phyloP scores from a whole-genome alignment of 2,113 vertebrate species.

The Leptosomus discolor region DNA sequence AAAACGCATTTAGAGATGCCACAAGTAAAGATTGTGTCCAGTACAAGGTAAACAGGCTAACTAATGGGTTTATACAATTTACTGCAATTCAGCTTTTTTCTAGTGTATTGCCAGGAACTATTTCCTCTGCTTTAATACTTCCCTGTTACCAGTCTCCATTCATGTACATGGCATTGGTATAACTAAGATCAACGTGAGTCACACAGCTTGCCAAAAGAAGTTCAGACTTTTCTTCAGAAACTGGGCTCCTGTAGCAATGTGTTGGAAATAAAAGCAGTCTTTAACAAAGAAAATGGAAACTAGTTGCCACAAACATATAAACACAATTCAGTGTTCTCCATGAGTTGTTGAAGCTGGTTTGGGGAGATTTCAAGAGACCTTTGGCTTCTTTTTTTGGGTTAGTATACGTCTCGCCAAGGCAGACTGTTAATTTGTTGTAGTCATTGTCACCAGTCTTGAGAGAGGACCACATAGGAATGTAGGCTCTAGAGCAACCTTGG shows the following conservation, averaged over 20 bases:
- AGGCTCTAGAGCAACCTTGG: neutral
- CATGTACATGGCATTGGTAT: neutral
- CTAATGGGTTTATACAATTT: neutral
- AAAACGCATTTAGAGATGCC: neutral
- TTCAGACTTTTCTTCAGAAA: neutral
- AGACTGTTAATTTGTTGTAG: neutral
- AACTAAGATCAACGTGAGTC: neutral
- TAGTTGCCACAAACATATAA: neutral
- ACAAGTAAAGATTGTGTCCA: neutral
- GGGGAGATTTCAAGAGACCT: neutral
- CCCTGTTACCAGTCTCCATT: neutral
- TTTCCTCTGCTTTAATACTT: neutral
- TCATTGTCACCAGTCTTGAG: neutral
- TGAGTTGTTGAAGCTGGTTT: neutral
- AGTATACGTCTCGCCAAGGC: neutral
- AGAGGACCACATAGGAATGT: neutral
- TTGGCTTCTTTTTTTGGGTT: neutral
- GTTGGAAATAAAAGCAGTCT: neutral
- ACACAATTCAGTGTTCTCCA: neutral
- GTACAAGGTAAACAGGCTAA: neutral
- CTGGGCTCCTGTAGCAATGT: neutral
- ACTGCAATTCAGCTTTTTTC: neutral
- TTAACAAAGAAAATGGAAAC: neutral
- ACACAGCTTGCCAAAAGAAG: neutral
- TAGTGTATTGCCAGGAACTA: neutral